phyloP scores from a whole-genome alignment of 1,140 invertebrate genomes.

The Mycetomoellerius zeteki region DNA sequence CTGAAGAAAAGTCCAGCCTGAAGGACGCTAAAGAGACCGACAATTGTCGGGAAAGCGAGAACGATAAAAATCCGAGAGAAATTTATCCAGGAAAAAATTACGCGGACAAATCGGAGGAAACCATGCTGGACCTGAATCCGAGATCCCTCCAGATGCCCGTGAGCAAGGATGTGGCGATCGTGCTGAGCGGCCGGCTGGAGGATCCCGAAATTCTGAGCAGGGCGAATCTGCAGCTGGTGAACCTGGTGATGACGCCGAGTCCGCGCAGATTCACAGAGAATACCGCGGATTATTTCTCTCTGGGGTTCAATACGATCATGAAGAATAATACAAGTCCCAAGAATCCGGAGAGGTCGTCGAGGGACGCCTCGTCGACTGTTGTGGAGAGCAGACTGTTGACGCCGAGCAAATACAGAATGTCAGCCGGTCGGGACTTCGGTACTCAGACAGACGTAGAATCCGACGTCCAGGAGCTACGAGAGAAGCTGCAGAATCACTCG shows the following conservation, averaged over 20 bases:
- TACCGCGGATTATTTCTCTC: conserved; percentile 78
- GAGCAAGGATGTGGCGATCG: conserved; percentile 83
- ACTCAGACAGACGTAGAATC: conserved; percentile 90
- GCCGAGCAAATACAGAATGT: conserved; percentile 88
- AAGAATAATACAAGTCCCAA: conserved; percentile 64
- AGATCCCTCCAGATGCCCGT: conserved; percentile 78
- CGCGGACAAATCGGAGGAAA: conserved; percentile 32
- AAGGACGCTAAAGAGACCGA: conserved; percentile 7
- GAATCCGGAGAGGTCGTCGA: conserved; percentile 68
- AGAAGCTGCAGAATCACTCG: conserved; percentile 71
- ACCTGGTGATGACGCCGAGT: conserved; percentile 79
- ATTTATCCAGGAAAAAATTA: neutral
- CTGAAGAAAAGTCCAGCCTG: neutral
- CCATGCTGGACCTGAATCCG: conserved; percentile 14
- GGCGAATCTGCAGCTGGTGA: conserved; percentile 80
- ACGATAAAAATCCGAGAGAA: neutral
- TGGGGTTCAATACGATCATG: conserved; percentile 76
- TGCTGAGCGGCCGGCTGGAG: conserved; percentile 82
- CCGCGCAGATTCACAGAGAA: conserved; percentile 66
- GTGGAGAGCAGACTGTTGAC: conserved; percentile 88
- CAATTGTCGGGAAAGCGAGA: conserved; percentile 22
- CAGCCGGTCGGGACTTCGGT: conserved; percentile 88
- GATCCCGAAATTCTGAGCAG: conserved; percentile 79
- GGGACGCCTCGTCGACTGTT: conserved; percentile 68
- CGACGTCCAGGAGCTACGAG: conserved; percentile 73